Evolutionary conservation across 2,888 invertebrate genomes (phyloP).

Genomic region (Yponomeuta malinellus): DNA sequence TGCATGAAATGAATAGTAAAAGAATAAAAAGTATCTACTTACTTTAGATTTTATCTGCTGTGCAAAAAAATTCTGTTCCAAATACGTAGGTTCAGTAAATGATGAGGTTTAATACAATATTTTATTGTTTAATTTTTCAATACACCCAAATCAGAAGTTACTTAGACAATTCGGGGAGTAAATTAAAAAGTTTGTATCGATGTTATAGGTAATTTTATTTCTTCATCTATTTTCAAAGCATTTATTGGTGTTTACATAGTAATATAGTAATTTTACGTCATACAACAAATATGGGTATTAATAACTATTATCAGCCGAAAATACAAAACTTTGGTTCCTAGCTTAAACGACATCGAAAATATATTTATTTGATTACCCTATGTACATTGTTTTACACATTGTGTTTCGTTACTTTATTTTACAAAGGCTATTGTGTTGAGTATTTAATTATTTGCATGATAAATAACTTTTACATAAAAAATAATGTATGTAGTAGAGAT

Average conservation of each 20-base stretch:
- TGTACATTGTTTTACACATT: conserved; percentile 26
- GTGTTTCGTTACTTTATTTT: conserved; percentile 28
- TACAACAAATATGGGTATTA: conserved; percentile 44
- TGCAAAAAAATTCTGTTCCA: no score
- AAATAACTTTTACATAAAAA: background rate
- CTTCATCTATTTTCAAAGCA: conserved; percentile 59
- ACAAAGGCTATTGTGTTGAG: conserved; percentile 30
- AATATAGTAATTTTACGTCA: background rate
- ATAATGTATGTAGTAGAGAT: background rate
- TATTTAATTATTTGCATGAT: conserved; percentile 32
- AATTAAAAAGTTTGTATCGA: conserved; percentile 11
- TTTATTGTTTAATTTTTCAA: background rate
- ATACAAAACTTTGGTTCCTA: conserved; percentile 73
- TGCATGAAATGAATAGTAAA: background rate
- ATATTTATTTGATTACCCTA: conserved; percentile 2
- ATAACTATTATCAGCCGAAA: conserved; percentile 49
- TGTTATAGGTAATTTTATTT: conserved; percentile 63
- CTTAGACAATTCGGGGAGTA: no score
- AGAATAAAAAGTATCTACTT: background rate
- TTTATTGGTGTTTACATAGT: conserved; percentile 39
- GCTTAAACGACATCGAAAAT: conserved; percentile 44
- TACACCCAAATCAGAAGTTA: background rate
- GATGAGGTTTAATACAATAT: background rate
- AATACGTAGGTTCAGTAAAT: background rate
- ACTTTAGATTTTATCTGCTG: background rate